A percentile compares a stretch with the other conserved stretches of the same genome.
Conservation (phyloP, 2,888 invertebrate genomes). For the Dugesia japonica region DNA sequence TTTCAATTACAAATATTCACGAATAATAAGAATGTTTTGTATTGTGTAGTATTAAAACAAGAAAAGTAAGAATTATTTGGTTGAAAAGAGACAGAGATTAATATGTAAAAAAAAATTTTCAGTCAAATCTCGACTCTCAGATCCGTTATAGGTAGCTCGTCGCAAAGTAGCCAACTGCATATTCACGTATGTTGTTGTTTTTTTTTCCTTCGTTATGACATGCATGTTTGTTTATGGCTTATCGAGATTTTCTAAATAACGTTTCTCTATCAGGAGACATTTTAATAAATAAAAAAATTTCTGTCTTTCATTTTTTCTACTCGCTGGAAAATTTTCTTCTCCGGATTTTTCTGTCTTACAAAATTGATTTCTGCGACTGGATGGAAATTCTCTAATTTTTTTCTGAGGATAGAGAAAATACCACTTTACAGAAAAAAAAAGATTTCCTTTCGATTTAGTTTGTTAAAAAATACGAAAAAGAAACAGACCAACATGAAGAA, state of each 20-base stretch:
- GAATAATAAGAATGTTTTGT: too few species aligned
- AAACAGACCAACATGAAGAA: constrained; percentile 10
- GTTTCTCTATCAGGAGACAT: background rate
- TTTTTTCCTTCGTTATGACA: background rate
- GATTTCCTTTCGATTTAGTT: background rate
- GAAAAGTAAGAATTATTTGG: too few species aligned
- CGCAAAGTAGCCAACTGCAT: background rate
- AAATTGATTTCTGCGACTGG: constrained; percentile 20
- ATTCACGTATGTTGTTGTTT: background rate
- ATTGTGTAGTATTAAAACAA: too few species aligned
- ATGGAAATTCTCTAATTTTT: background rate
- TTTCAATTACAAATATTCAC: too few species aligned
- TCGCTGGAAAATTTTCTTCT: background rate
- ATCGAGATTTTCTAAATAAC: constrained; percentile 4
- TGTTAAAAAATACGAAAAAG: background rate
- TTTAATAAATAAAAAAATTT: background rate
- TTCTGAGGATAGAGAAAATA: background rate
- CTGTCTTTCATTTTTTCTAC: background rate
- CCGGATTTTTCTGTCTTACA: background rate
- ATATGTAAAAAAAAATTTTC: too few species aligned
- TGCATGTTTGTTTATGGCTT: background rate
- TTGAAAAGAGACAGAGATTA: too few species aligned
- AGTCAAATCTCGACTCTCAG: background rate
- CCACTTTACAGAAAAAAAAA: background rate
- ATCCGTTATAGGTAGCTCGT: constrained; percentile 5